Base-by-base conservation (phyloP, 2,113 vertebrate species). In the Dicrurus megarhynchus region DNA sequence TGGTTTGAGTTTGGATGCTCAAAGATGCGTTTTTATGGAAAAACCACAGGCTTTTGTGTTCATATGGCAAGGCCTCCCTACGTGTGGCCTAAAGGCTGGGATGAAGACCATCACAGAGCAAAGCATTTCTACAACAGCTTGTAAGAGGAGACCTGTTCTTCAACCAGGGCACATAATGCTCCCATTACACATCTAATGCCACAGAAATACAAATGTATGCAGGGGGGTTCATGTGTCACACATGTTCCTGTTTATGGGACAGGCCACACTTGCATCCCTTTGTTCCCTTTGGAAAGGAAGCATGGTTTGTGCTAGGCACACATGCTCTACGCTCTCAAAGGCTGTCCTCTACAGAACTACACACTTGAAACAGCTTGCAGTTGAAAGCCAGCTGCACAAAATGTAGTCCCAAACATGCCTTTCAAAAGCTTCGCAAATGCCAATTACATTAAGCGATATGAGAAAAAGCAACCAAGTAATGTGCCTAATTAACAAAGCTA, bases 401-500 rank as follows among this genome's bases (percentile, higher is more conserved):
- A 88, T 20, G 53, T 23, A 91, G 82, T 80, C 89, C 87, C 85
- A 87, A 90, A 90, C n/a, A 81, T n/a, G 78, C 68, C 50, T 93
- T 93, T 91, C 64, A 90, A 87, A 95, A 67, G 88, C 84, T 89
- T 93, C 35, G 59, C 70, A 93, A 95, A 90, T 86, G 60, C 69
- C 84, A 91, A 74, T 87, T 92, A 74, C 74, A 63, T 84, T 93
- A 92, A 92, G 89, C 1, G 4, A 18, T 92, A 75, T 37, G 77
- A 47, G 85, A 81, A 84, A 95, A 96, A 84, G 81, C 73, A 88
- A 85, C 83, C 28, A 86, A 92, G 60, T 88, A 90, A 91, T 94
- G 89, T 60, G 81, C 52, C 85, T 84, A 87, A 96, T 94, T 96
- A 86, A 86, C 81, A 89, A 85, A 90, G 83, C 79, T 84, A 57